Conservation (phyloP, 2,888 invertebrate genomes). For the Drosophila atripex region DNA sequence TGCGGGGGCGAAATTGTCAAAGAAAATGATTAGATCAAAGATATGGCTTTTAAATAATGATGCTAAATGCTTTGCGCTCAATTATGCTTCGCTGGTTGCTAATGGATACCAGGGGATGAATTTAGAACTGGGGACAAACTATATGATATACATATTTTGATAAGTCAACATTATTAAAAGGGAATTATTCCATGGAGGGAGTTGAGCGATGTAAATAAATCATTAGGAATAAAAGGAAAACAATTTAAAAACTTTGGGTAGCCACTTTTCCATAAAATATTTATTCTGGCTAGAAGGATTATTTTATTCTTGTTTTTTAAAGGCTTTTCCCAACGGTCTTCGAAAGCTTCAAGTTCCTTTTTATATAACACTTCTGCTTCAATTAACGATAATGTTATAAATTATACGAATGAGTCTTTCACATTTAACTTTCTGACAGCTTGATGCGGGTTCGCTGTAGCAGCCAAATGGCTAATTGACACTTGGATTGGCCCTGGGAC, state of each 20-base stretch:
- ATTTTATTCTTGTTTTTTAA: too few relatives aligned
- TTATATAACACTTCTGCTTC: constrained; percentile 48
- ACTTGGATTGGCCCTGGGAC: constrained; percentile 60
- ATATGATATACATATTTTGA: neutral
- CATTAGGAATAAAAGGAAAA: neutral
- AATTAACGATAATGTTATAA: constrained; percentile 74
- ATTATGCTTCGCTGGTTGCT: constrained; percentile 63
- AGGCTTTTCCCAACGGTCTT: neutral
- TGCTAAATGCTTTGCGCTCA: constrained; percentile 69
- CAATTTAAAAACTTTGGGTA: neutral
- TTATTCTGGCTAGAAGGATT: neutral
- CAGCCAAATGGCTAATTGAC: constrained; percentile 69
- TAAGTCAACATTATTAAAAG: neutral
- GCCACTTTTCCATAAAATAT: neutral
- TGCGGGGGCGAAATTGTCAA: constrained; percentile 54
- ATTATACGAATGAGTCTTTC: constrained; percentile 71
- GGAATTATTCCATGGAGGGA: neutral
- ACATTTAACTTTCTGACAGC: constrained; percentile 76
- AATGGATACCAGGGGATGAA: constrained; percentile 41
- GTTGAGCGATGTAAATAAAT: neutral
- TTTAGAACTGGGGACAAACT: neutral
- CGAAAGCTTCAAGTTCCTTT: neutral
- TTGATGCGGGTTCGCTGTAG: constrained; percentile 70
- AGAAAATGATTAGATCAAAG: constrained; percentile 74
- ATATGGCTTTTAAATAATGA: constrained; percentile 66